Conservation (phyloP, 2,888 invertebrate genomes). For the Microplitis deprimator region DNA sequence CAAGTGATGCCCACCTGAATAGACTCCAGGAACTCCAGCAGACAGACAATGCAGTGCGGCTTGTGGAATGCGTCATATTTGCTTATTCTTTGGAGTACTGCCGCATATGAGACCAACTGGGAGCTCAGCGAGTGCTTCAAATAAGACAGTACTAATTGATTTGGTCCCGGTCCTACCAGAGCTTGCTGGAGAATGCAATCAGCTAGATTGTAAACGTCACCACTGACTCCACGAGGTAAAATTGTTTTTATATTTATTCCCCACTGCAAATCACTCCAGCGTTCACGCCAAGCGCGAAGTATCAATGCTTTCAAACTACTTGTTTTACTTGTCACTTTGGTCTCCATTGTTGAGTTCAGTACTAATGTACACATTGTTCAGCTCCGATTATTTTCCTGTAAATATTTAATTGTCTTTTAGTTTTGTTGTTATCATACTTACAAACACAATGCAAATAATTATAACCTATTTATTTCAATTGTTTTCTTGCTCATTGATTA, state of each 20-base stretch:
- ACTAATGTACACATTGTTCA: slow-evolving; percentile 54
- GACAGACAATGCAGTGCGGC: slow-evolving; percentile 88
- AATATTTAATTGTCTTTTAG: slow-evolving; percentile 1
- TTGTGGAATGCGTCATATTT: slow-evolving; percentile 91
- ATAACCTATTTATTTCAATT: too few species aligned
- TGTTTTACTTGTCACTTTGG: slow-evolving; percentile 87
- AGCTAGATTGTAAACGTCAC: slow-evolving; percentile 93
- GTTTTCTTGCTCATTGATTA: too few species aligned
- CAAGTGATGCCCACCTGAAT: slow-evolving; percentile 77
- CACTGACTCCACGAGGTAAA: slow-evolving; percentile 89
- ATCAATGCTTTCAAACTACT: slow-evolving; percentile 85
- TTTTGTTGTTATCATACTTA: not conserved
- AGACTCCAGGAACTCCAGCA: slow-evolving; percentile 88
- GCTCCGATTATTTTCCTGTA: not conserved
- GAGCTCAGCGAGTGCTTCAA: slow-evolving; percentile 92
- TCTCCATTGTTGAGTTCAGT: slow-evolving; percentile 76
- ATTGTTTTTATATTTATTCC: slow-evolving; percentile 95
- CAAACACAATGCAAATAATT: too few species aligned
- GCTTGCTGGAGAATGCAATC: slow-evolving; percentile 96
- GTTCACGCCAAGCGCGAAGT: slow-evolving; percentile 92
- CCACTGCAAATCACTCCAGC: slow-evolving; percentile 97
- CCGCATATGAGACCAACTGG: slow-evolving; percentile 91
- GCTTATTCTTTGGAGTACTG: slow-evolving; percentile 89
- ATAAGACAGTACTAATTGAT: slow-evolving; percentile 91
- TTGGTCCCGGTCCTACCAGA: slow-evolving; percentile 92